These are phyloP conservation scores for Limnothrissa miodon DNA, from an alignment of 2,113 vertebrate species.

Conservation along the genomic window DNA sequence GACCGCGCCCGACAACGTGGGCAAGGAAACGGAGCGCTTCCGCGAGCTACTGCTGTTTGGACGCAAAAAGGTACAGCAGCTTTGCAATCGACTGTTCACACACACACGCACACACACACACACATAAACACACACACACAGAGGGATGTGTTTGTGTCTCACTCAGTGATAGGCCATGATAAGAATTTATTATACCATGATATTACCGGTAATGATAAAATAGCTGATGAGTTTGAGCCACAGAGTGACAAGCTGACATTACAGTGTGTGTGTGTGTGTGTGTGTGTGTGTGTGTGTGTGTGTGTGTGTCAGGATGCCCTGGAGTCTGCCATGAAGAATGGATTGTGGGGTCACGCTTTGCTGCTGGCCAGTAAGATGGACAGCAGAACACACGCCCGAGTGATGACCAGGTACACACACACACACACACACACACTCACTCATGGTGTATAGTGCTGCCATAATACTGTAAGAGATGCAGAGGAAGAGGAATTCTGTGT, in stretches of 20 bases:
- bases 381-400: slow-evolving; percentile 89
- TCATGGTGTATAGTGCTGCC: slow-evolving; percentile 38
- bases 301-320: slow-evolving; percentile 81
- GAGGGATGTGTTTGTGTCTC: not conserved
- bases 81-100: not conserved
- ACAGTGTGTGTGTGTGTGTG: slow-evolving; percentile 16
- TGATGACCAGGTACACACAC: slow-evolving; percentile 81
- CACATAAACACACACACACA: not conserved
- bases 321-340: slow-evolving; percentile 95
- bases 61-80: slow-evolving; percentile 82
- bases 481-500: not conserved
- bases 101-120: not conserved
- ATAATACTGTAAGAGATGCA: not conserved
- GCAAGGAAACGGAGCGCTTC: slow-evolving; percentile 91
- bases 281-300: slow-evolving; percentile 14
- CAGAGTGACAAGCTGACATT: no score
- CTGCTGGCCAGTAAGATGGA: slow-evolving; percentile 98
- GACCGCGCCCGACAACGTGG: slow-evolving; percentile 67
- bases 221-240: no score
- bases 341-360: slow-evolving; percentile 93
- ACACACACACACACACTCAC: not conserved
- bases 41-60: slow-evolving; percentile 94
- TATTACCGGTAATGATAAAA: no score
- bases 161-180: no score
- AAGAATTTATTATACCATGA: no score